Percentiles rank a stretch among this genome's conserved stretches.
Conservation (phyloP, 2,113 vertebrate species). For the Trogon melanurus region DNA sequence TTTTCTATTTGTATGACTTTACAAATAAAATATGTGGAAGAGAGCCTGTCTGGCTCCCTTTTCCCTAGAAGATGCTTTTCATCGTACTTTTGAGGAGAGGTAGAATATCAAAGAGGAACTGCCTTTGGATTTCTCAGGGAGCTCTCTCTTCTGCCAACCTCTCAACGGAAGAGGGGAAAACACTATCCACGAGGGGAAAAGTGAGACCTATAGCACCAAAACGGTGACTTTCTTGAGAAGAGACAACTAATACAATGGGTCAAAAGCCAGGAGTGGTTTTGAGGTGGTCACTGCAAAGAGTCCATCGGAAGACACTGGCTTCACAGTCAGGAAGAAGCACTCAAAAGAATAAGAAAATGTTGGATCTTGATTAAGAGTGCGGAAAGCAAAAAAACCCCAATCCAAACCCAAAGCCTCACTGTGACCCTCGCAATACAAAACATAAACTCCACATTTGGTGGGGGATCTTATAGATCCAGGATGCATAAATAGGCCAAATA, state of each 20-base stretch:
- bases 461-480: neutral
- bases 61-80: neutral
- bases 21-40: neutral
- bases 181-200: neutral
- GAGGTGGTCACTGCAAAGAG: neutral
- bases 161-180: neutral
- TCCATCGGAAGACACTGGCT: neutral
- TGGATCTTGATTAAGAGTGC: neutral
- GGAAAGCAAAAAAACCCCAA: neutral
- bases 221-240: neutral
- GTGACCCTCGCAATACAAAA: neutral
- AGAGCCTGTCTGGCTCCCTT: neutral
- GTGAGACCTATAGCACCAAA: neutral
- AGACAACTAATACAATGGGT: neutral
- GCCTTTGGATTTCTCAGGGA: neutral
- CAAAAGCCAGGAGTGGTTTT: neutral
- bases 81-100: neutral
- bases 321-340: neutral
- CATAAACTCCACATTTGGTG: neutral
- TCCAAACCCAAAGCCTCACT: neutral
- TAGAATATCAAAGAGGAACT: neutral
- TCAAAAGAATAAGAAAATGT: neutral
- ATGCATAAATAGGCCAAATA: conserved; percentile 25
- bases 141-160: neutral
- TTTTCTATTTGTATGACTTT: neutral